Evolutionary conservation across 2,113 vertebrate genomes (phyloP), one percentile per base, ranked within the genome.

Genomic region (Epinephelus moara): DNA sequence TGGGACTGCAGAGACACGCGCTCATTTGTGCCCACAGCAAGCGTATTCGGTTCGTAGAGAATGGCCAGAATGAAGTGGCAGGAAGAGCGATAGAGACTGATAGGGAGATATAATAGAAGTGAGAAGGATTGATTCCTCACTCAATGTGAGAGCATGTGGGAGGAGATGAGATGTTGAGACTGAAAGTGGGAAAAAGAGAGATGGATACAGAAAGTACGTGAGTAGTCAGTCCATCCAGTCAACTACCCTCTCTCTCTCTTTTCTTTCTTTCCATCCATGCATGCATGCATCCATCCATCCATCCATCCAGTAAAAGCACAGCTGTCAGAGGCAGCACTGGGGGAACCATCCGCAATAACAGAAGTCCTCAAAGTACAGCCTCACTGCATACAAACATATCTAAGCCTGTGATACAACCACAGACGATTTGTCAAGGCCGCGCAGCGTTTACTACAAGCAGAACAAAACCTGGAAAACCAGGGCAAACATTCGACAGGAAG

Each of bases 51-150:
- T 85, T 87, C 82, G 77, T 85, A 81, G 87, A 91, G 87, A 82
- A 83, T 63, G 80, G 86, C 70, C 86, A 84, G 89, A 85, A 87
- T 90, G 82, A 91, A 89, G 91, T 85, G 89, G 86, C 64, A 49
- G 73, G 52, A 82, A 89, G 75, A 81, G 87, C n/a, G 78, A 82
- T n/a, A 80, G 81, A 84, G 84, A 88, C 59, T 53, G 83, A 90
- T 19, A 45, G 75, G 61, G 88, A 84, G 89, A 77, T 84, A 91
- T 88, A 90, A 89, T 89, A 81, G 85, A 89, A 87, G 90, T 81
- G 86, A 88, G 89, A 90, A 82, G 87, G 85, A 93, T 88, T 89
- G 90, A 92, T 91, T 91, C 92, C 90, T 91, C 92, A 87, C 91
- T 90, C 88, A 57, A 85, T 75, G 88, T 88, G 94, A 94, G 90